Evolutionary conservation across 2,888 invertebrate genomes (phyloP).

Genomic region (Elysia crispata): DNA sequence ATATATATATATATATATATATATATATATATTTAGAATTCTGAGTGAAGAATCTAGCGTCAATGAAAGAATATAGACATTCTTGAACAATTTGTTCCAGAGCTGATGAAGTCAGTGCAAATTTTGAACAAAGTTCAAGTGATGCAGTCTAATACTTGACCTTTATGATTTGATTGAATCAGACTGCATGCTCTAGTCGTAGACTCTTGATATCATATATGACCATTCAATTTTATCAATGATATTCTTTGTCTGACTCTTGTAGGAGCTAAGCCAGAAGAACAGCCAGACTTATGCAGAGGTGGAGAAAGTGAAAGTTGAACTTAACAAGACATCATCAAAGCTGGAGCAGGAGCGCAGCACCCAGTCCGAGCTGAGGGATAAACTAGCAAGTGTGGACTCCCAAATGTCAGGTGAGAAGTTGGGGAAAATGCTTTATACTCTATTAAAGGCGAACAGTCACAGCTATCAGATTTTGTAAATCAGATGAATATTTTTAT

Average conservation of each 20-base stretch:
- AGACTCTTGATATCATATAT: not conserved
- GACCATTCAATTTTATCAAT: not conserved
- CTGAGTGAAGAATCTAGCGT: too few species aligned
- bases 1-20: too few species aligned
- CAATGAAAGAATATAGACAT: too few species aligned
- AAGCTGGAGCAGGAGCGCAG: constrained; percentile 71
- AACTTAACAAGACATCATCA: constrained; percentile 65
- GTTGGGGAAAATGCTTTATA: too few species aligned
- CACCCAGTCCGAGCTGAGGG: constrained; percentile 68
- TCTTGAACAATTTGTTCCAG: too few species aligned
- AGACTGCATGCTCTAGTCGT: not conserved
- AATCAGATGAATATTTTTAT: too few species aligned
- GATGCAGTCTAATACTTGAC: too few species aligned
- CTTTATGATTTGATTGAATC: not conserved
- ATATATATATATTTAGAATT: too few species aligned
- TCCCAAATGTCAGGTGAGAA: constrained; percentile 69
- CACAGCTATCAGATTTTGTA: too few species aligned
- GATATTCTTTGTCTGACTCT: not conserved
- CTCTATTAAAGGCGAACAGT: too few species aligned
- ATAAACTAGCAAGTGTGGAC: constrained; percentile 70
- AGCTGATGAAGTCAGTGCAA: too few species aligned
- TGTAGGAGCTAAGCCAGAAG: constrained; percentile 74
- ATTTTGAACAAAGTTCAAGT: too few species aligned
- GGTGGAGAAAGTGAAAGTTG: constrained; percentile 71
- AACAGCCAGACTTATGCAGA: constrained; percentile 73